phyloP scores from a whole-genome alignment of 2,797 vertebrate species.

The Ammospiza maritima region DNA sequence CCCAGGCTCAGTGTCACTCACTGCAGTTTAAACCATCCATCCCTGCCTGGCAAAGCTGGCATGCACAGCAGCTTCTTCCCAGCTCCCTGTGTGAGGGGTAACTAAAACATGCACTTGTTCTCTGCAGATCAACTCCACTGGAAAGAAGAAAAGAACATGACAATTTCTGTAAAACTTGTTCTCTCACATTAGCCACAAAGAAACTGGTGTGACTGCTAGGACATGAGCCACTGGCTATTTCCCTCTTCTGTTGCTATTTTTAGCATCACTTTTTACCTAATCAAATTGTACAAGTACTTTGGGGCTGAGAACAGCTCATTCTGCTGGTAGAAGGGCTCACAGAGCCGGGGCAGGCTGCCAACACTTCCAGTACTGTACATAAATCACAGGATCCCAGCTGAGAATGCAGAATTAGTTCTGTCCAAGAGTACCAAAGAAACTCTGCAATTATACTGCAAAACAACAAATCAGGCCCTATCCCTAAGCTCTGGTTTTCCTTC shows the following conservation, averaged over 20 bases:
- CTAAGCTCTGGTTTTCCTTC: neutral
- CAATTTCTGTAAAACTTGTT: neutral
- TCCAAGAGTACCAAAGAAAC: neutral
- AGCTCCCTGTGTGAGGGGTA: neutral
- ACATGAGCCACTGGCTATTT: neutral
- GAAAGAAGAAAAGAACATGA: neutral
- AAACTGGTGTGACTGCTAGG: neutral
- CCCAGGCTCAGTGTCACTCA: neutral
- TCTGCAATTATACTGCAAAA: neutral
- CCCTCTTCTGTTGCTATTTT: neutral
- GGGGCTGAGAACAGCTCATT: neutral
- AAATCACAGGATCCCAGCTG: neutral
- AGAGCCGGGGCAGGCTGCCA: neutral
- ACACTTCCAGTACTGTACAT: neutral
- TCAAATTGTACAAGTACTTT: neutral
- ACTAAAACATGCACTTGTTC: neutral
- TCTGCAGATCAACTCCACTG: neutral
- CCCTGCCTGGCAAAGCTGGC: neutral
- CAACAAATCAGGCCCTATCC: neutral
- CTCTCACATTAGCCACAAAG: neutral
- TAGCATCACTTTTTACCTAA: constrained; percentile 1
- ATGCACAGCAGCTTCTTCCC: neutral
- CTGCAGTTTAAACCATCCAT: neutral
- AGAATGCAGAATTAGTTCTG: neutral
- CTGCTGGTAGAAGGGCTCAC: neutral